Base-by-base conservation (phyloP, 2,797 vertebrate genomes). In the Jordanella pulchra region DNA sequence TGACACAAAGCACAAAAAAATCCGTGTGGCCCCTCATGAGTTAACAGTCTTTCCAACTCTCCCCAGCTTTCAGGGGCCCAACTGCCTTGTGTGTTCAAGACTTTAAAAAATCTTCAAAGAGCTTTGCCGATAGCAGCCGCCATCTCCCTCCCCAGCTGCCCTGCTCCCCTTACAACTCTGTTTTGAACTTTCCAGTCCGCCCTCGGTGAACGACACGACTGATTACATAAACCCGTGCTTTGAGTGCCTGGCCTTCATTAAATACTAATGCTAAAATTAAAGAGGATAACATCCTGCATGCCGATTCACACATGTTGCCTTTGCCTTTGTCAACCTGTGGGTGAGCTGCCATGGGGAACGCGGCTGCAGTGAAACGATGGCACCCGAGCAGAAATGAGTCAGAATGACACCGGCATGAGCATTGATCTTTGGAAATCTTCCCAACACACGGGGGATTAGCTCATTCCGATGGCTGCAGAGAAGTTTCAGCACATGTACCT, bases 31-130 rank as follows among this genome's bases (percentile, higher is more conserved):
- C 81, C 71, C 66, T 79, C 77, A 92, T 80, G 88, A 87, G 90
- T 91, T 91, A 92, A 92, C 83, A 30, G 67, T 51, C 56, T 56
- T 65, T 69, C 76, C 65, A 68, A 65, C 80, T 83, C 88, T 81
- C 69, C 39, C 82, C 78, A 82, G 77, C 69, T 84, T 76, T 92
- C 91, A 94, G 94, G 90, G 95, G 93, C 94, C 93, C 89, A 88
- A 89, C 92, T 94, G 92, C 92, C 94, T 92, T 94, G 94, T 94
- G 93, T 94, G 94, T 95, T 96, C 94, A 96, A 94, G 93, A 93
- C 94, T 94, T 93, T 39, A 39, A 90, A 89, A 95, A 95, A 95
- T 95, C 95, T 97, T 97, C 97, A 97, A 97, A 97, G 96, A 88
- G 88, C 92, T 94, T 85, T 54, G 78, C 85, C 82, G 86, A 87